Base-by-base conservation (phyloP, 1,140 invertebrate species). In the Plodia interpunctella region DNA sequence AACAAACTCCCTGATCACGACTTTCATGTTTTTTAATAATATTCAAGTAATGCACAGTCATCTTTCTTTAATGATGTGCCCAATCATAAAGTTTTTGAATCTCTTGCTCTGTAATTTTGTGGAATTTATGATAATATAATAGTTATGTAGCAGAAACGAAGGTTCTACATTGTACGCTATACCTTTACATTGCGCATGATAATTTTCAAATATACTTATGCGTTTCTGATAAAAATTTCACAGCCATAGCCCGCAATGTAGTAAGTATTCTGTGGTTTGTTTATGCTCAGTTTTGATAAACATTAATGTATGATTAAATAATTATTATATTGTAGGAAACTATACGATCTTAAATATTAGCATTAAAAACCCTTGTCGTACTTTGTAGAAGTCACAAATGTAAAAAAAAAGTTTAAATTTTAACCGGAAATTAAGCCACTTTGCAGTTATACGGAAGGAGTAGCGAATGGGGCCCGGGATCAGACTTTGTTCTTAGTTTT, bases 11-110 rank as follows among this genome's bases (percentile, higher is more conserved):
- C 70, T 63, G 72, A 76, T 78, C 74, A 76, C 60, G 74, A 79
- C 73, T 76, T 75, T 83, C 84, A 83, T 77, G 81, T 75, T 85
- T 83, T 85, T 79, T 85, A 85, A 84, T 83, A 80, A 76, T 75
- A 69, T 66, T 60, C 65, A 35, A 58, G 38, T 78, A 83, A 55
- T 78, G 83, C 81, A 59, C 10, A 70, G 84, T 87, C 84, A 87
- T 85, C 74, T 63, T 30, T 65, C 74, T 83, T 83, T 85, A 87
- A 84, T 83, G 84, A 83, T 74, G 74, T 67, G 49, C 70, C 68
- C 70, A 74, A 78, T 79, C 64, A 38, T 71, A 72, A 59, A 66
- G 68, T 72, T 65, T 60, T 62, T 60, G 72, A 66, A 62, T 74
- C 70, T n/a, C n/a, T n/a, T 68, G 70, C 71, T 66, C 62, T 83